phyloP scores from a whole-genome alignment of 2,797 vertebrate species.

The Tolypeutes matacus region DNA sequence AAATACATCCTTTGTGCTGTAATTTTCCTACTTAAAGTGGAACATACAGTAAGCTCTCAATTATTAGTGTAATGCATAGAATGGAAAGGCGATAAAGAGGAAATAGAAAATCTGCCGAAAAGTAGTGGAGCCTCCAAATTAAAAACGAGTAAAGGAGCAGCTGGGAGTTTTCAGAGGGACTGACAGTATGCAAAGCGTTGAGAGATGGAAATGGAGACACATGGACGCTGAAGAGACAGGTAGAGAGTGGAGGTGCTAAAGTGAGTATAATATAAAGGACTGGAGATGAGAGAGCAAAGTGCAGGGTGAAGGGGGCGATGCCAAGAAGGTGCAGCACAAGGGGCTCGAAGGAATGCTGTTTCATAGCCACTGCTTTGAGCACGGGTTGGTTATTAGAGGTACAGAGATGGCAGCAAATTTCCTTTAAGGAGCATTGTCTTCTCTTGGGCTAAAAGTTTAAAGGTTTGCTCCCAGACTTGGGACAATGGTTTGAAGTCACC shows the following conservation, averaged over 20 bases:
- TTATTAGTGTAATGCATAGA: background rate
- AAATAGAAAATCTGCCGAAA: background rate
- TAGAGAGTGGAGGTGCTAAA: background rate
- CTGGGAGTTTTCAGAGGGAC: background rate
- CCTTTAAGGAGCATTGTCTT: background rate
- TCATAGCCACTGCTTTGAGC: background rate
- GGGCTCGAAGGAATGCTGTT: too few relatives aligned
- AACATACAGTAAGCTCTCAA: background rate
- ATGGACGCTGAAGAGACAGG: background rate
- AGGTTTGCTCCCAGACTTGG: background rate
- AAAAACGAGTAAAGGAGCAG: background rate
- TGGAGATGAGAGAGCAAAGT: background rate
- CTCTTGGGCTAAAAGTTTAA: background rate
- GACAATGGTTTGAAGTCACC: background rate
- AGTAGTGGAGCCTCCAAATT: background rate
- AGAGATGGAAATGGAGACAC: background rate
- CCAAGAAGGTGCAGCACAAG: background rate
- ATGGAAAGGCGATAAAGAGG: background rate
- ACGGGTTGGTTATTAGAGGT: background rate
- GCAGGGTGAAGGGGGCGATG: rapidly evolving
- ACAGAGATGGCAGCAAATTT: background rate
- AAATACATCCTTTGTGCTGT: background rate
- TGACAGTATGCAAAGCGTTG: background rate
- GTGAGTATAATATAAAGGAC: too few relatives aligned
- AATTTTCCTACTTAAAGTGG: background rate